A percentile compares a stretch with the other conserved stretches of the same genome.
phyloP scores from a whole-genome alignment of 2,888 invertebrate genomes.

The Melieria crassipennis region DNA sequence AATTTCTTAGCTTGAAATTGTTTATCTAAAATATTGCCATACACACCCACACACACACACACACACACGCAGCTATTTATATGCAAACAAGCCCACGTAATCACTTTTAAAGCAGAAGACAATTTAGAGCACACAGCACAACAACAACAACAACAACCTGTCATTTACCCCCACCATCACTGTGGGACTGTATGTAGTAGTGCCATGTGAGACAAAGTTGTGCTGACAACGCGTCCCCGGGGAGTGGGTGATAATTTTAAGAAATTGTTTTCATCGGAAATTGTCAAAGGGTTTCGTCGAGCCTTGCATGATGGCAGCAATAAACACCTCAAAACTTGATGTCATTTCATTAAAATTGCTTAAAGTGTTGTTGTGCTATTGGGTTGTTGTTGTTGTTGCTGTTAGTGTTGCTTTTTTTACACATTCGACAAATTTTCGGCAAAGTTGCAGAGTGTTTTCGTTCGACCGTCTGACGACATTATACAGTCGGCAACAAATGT shows the following conservation, averaged over 20 bases:
- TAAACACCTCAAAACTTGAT: slow-evolving; percentile 14
- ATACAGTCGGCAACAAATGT: not conserved
- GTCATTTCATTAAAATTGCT: slow-evolving; percentile 62
- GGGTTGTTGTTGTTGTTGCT: slow-evolving; percentile 16
- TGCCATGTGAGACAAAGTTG: not conserved
- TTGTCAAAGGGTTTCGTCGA: slow-evolving; percentile 20
- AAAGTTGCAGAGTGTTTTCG: not conserved
- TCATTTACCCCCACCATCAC: too few species aligned
- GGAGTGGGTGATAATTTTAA: slow-evolving; percentile 43
- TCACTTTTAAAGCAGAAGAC: slow-evolving; percentile 58
- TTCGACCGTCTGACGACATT: not conserved
- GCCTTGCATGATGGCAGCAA: not conserved
- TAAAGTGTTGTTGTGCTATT: slow-evolving; percentile 36
- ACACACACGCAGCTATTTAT: not conserved
- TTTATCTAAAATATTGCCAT: slow-evolving; percentile 47
- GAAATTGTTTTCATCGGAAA: slow-evolving; percentile 27
- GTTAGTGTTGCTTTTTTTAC: not conserved
- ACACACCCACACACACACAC: too few species aligned
- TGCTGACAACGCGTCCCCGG: slow-evolving; percentile 24
- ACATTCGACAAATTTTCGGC: not conserved
- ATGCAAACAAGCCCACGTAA: slow-evolving; percentile 51
- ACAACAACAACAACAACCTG: too few species aligned
- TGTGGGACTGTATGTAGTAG: too few species aligned
- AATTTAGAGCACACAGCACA: slow-evolving; percentile 42
- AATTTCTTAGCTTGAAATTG: slow-evolving; percentile 50